Conservation (phyloP, 2,113 vertebrate species). For the Sisor rabdophorus region DNA sequence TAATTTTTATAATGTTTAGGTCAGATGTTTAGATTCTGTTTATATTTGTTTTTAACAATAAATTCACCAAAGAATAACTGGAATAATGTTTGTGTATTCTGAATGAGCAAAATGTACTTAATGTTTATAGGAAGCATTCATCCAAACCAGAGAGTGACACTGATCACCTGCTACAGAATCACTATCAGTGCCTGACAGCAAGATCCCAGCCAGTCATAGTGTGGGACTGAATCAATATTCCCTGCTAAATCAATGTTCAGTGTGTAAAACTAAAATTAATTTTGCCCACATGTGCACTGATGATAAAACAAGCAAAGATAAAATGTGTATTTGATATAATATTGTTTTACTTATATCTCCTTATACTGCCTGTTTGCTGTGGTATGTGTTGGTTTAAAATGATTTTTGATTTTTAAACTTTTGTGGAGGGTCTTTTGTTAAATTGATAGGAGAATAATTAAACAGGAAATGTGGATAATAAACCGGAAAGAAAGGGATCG, state of each 20-base stretch:
- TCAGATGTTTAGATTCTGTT: not conserved
- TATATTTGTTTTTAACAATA: not conserved
- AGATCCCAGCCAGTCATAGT: constrained; percentile 22
- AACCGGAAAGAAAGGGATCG: too few species aligned
- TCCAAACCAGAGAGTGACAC: constrained; percentile 85
- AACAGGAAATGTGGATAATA: too few species aligned
- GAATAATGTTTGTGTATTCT: not conserved
- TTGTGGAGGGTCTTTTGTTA: too few species aligned
- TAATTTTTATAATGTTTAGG: not conserved
- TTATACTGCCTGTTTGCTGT: not conserved
- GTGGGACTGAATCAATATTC: constrained; percentile 9
- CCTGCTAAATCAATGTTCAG: too few species aligned
- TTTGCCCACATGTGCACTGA: constrained; percentile 18
- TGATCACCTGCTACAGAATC: constrained; percentile 90
- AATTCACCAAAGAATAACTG: too few species aligned
- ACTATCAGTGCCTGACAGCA: not conserved
- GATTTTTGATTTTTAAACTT: not conserved
- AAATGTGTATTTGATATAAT: constrained; percentile 31
- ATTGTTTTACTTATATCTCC: constrained; percentile 40
- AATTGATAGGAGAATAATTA: too few species aligned
- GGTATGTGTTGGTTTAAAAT: constrained; percentile 1
- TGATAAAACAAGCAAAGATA: constrained; percentile 12
- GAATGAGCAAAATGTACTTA: not conserved
- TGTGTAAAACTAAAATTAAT: constrained; percentile 15
- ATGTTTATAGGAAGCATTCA: constrained; percentile 82